These are phyloP conservation scores for Dryocosmus kuriphilus DNA, from an alignment of 2,888 invertebrate species.

Conservation along the genomic window DNA sequence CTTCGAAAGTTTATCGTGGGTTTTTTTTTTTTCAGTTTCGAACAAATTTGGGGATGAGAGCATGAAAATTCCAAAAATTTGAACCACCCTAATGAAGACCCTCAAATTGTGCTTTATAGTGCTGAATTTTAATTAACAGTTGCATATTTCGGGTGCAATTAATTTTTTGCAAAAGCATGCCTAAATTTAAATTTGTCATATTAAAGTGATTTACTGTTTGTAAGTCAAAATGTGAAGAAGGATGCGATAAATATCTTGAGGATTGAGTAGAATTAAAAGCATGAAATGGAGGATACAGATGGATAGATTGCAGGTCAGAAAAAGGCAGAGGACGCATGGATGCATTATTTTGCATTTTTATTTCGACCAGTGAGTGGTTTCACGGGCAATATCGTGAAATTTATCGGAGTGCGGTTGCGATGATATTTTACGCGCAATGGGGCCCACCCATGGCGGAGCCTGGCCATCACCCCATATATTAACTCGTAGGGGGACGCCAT, in stretches of 20 bases:
- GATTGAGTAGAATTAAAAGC: constrained; percentile 3
- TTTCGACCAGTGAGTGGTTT: constrained; percentile 67
- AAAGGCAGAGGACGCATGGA: constrained; percentile 14
- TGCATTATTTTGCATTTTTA: constrained; percentile 71
- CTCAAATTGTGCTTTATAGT: too few species aligned
- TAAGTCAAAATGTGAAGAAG: background rate
- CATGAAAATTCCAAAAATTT: too few species aligned
- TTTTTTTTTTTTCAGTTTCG: too few species aligned
- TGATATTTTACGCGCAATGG: constrained; percentile 72
- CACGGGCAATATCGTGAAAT: constrained; percentile 71
- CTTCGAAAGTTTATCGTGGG: too few species aligned
- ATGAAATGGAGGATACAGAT: constrained; percentile 29
- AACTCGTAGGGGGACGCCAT: constrained; percentile 65
- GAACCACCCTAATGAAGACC: too few species aligned
- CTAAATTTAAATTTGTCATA: too few species aligned
- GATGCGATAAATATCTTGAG: constrained; percentile 10
- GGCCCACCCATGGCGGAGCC: constrained; percentile 63
- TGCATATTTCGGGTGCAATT: too few species aligned
- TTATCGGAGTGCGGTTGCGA: constrained; percentile 72
- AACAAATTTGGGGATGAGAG: too few species aligned
- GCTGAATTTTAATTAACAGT: too few species aligned
- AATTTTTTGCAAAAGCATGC: too few species aligned
- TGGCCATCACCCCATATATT: constrained; percentile 72
- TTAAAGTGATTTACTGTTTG: background rate
- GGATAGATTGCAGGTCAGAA: constrained; percentile 25